Evolutionary conservation across 2,888 invertebrate species (phyloP).

Genomic region (Arenicola marina): DNA sequence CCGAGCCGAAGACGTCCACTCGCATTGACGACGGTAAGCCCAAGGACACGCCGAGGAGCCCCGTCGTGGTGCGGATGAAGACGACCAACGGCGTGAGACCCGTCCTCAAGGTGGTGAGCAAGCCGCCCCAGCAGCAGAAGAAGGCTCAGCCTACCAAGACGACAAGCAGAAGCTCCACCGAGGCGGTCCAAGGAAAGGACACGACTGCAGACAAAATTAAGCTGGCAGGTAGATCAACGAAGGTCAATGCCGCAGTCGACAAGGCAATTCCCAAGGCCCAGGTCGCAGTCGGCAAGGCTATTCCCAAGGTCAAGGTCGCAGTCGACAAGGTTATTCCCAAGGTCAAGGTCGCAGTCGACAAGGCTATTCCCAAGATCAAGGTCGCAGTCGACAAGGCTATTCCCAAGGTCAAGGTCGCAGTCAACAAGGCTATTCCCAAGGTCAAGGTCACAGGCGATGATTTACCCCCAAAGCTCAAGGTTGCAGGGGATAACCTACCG

Average conservation of each 20-base stretch:
- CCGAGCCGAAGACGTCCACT: constrained; percentile 1
- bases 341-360: no score
- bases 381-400: no score
- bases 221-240: neutral
- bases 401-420: no score
- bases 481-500: no score
- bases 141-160: neutral
- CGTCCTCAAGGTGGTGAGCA: neutral
- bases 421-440: no score
- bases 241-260: neutral
- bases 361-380: no score
- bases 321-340: no score
- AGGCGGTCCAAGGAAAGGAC: no score
- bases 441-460: no score
- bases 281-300: neutral
- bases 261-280: neutral
- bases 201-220: constrained; percentile 43
- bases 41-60: neutral
- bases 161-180: no score
- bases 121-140: neutral
- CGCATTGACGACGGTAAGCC: neutral
- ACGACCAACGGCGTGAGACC: neutral
- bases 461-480: neutral
- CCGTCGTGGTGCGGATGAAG: neutral
- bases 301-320: no score